phyloP scores from a whole-genome alignment of 2,888 invertebrate genomes.

The Tridacna crocea region DNA sequence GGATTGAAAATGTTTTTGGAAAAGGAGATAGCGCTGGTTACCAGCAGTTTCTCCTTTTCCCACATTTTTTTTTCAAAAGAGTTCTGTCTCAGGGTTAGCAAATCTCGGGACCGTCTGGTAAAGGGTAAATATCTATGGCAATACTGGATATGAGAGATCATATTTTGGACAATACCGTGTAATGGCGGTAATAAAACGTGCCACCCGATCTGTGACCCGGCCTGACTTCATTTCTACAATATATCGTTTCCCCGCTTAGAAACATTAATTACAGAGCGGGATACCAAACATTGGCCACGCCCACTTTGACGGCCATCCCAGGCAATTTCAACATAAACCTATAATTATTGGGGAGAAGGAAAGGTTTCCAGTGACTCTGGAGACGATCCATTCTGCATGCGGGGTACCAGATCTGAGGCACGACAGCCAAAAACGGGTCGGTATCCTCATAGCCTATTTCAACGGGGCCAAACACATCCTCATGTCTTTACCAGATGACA shows the following conservation, averaged over 20 bases:
- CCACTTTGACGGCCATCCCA: conserved; percentile 50
- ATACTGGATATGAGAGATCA: conserved; percentile 7
- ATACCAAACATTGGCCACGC: conserved; percentile 46
- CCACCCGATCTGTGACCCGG: conserved; percentile 18
- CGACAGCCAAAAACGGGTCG: not conserved
- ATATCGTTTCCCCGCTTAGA: conserved; percentile 40
- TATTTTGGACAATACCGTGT: conserved; percentile 26
- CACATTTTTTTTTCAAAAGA: not conserved
- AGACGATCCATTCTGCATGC: conserved; percentile 28
- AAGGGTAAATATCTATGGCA: too few species aligned
- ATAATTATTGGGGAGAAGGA: conserved; percentile 39
- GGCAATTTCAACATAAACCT: conserved; percentile 44
- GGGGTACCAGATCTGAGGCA: conserved; percentile 11
- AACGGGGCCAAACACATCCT: too few species aligned
- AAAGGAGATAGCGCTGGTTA: not conserved
- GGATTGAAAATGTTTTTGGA: not conserved
- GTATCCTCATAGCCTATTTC: not conserved
- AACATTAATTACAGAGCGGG: conserved; percentile 55
- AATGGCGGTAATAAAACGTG: conserved; percentile 22
- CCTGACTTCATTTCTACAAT: conserved; percentile 31
- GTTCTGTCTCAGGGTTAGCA: not conserved
- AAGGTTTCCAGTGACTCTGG: conserved; percentile 20
- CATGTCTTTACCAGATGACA: too few species aligned
- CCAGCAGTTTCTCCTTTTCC: not conserved
- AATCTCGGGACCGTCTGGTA: too few species aligned